A percentile compares a stretch with the other conserved stretches of the same genome.
Evolutionary conservation across 1,140 invertebrate species (phyloP).

Genomic region (Heliconius nattereri): DNA sequence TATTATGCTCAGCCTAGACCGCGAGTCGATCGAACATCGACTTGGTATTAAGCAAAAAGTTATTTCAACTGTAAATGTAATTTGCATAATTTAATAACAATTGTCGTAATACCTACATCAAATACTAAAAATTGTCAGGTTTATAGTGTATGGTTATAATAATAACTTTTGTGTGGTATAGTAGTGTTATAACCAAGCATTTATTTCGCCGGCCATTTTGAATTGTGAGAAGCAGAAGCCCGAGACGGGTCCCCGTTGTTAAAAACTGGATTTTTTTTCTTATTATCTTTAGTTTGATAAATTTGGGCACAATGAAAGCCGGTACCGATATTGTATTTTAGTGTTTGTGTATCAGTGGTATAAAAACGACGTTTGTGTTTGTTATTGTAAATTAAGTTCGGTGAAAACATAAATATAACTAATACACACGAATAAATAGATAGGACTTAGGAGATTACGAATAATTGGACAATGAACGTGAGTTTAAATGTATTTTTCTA

Average conservation of each 20-base stretch:
- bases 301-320: conserved; percentile 35
- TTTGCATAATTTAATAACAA: conserved; percentile 58
- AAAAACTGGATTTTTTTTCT: conserved; percentile 55
- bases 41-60: conserved; percentile 41
- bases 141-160: conserved; percentile 16
- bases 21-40: conserved; percentile 55
- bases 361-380: conserved; percentile 30
- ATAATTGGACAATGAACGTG: conserved; percentile 51
- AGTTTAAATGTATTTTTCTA: conserved; percentile 41
- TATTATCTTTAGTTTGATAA: conserved; percentile 38
- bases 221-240: conserved; percentile 53
- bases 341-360: conserved; percentile 31
- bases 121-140: conserved; percentile 31
- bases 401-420: not conserved
- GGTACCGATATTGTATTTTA: conserved; percentile 23
- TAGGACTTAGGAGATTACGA: not conserved
- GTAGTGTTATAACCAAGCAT: conserved; percentile 43
- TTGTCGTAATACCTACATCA: conserved; percentile 34
- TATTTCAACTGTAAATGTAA: conserved; percentile 55
- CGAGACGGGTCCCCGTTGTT: conserved; percentile 51
- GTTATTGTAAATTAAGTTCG: conserved; percentile 28
- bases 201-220: conserved; percentile 75
- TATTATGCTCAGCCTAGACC: conserved; percentile 47
- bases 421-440: not conserved
- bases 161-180: conserved; percentile 25